Evolutionary conservation across 2,888 invertebrate species (phyloP).

Genomic region (Caenorhabditis uteleia): DNA sequence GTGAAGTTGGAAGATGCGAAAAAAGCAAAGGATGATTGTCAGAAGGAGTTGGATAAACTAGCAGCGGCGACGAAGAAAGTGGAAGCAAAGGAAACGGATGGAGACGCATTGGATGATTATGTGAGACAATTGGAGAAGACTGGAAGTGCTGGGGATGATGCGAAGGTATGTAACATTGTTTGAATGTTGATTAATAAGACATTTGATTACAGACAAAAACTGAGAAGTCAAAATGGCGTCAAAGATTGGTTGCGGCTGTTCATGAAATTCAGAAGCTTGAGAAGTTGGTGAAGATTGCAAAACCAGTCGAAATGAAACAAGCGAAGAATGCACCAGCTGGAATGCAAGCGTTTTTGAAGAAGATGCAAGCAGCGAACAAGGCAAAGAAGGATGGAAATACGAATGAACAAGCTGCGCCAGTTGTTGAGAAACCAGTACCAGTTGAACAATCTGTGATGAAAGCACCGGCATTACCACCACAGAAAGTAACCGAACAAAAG

Average conservation of each 20-base stretch:
- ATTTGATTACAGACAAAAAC: conserved; percentile 52
- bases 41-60: conserved; percentile 41
- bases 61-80: conserved; percentile 8
- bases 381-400: conserved; percentile 5
- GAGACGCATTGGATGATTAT: conserved; percentile 47
- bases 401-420: conserved; percentile 8
- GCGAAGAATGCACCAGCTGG: conserved; percentile 13
- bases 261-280: conserved; percentile 52
- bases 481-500: not conserved
- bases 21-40: conserved; percentile 39
- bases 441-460: conserved; percentile 1
- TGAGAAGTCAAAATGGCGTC: conserved; percentile 54
- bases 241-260: conserved; percentile 46
- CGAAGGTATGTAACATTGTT: conserved; percentile 32
- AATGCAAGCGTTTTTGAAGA: conserved; percentile 47
- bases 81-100: conserved; percentile 4
- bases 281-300: conserved; percentile 56
- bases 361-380: conserved; percentile 44
- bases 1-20: conserved; percentile 41
- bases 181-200: not conserved
- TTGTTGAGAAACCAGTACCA: conserved; percentile 13
- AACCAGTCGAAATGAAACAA: conserved; percentile 47
- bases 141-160: conserved; percentile 36
- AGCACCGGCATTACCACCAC: not conserved
- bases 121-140: conserved; percentile 38